Evolutionary conservation across 2,888 invertebrate genomes (phyloP), one percentile per base, ranked within the genome.

Genomic region (Taphrorychus bicolor): DNA sequence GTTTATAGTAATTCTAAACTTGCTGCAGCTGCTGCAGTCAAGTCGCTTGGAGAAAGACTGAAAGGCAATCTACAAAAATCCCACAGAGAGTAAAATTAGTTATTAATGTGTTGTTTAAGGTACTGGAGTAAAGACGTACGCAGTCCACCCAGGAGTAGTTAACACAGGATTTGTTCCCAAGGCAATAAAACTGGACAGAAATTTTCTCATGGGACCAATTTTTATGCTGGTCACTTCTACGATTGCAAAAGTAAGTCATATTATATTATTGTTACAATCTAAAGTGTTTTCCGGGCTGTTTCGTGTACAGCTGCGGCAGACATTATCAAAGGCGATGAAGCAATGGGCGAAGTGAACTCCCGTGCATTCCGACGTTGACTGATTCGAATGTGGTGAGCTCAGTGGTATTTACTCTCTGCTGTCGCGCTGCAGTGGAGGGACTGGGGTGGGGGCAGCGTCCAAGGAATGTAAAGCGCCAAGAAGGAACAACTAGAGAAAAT

Each of bases 1-100:
- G 70, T 75, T 19, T 82, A 82, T 63, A 73, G 75, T 0, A 80
- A 80, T 63, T 79, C 80, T 3, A 82, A 82, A 73, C 67, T 80
- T 9, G 79, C 79, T 59, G 79, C 79, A 52, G 73, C 80, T 42
- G 75, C 79, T 17, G 73, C 79, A 17, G 77, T 80, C 0, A 78
- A 76, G 57, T 79, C 79, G 57, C 75, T 82, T 66, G 67, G 45
- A 9, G 17, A 52, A 58, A 67, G 40, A 57, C 32, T 67, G 4
- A 19, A 59, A 57, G 62, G 67, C 53, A 62, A 45, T 17, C 7
- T 1, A 1, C 32, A 3, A 11, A n/a, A n/a, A n/a, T n/a, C n/a
- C 32, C 11, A 1, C 3, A 2, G 32, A 5, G 7, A 24, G 32
- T 1, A 9, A 9, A 9, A 9, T 32, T 32, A 32, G 32, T 32